Base-by-base conservation (phyloP, 2,113 vertebrate genomes). In the Meriones unguiculatus region DNA sequence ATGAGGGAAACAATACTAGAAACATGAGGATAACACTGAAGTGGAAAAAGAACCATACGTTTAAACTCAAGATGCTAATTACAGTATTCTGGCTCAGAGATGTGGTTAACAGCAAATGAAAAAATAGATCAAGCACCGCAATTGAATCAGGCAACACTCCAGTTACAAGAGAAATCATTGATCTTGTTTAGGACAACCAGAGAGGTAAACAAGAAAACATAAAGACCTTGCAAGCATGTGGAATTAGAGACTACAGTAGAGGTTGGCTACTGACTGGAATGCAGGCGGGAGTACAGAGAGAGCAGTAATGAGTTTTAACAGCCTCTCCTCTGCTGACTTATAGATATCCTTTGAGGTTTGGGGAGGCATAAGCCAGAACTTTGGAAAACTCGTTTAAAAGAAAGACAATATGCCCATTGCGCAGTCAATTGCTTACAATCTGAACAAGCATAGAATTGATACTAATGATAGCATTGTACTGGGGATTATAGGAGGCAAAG, bases 11-110 rank as follows among this genome's bases (percentile, higher is more conserved):
- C 69, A 87, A 92, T 87, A n/a, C 91, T 73, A 41, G 70, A 95
- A 97, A 95, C 86, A 20, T 84, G 25, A 97, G 91, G 78, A 77
- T 59, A 98, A 95, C 96, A 95, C 57, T 90, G n/a, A 89, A 59
- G 85, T 70, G 41, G 92, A 87, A 52, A 72, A 92, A 95, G 97
- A 57, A 15, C 57, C 3, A 9, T 13, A n/a, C 11, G 24, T 59
- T n/a, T 81, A 90, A 94, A 91, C 62, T 81, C 73, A 94, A 50
- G 57, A 90, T 69, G 30, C 17, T 97, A 95, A 95, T 97, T 96
- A 97, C 54, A 91, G 69, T 94, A 73, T 95, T 96, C 54, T 97
- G 85, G 52, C 80, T 95, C 93, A 93, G 67, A 97, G 52, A 52
- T 96, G 93, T 89, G 84, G 94, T 86, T 96, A 97, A 77, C 70